Percentiles rank a stretch among this genome's conserved stretches.
Evolutionary conservation across 2,797 vertebrate species (phyloP).

Genomic region (Phylloscopus collybita): DNA sequence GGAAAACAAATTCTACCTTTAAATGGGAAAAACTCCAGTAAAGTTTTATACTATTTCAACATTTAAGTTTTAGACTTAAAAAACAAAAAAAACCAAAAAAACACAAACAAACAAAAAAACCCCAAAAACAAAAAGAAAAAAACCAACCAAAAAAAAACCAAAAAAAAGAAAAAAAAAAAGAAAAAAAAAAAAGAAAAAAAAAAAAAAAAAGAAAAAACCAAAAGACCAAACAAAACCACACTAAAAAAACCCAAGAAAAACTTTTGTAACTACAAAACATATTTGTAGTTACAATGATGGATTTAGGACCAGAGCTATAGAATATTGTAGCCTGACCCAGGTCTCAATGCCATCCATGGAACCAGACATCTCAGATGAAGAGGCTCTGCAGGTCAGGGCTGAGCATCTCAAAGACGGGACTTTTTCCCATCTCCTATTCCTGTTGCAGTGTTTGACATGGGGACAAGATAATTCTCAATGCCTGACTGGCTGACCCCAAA

Average conservation of each 20-base stretch:
- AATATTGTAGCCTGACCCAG: background rate
- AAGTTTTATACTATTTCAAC: background rate
- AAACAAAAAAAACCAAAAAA: background rate
- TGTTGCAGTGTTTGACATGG: background rate
- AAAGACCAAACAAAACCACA: no score
- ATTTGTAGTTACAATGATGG: background rate
- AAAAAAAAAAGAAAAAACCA: no score
- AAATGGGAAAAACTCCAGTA: background rate
- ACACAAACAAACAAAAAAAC: no score
- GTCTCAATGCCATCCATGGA: background rate
- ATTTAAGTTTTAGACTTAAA: background rate
- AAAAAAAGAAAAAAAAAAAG: no score
- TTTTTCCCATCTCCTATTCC: background rate
- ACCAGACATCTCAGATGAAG: background rate
- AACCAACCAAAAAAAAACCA: no score
- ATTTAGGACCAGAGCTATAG: background rate
- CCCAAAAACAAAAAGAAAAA: no score
- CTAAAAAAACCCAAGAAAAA: no score
- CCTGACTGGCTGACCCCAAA: background rate
- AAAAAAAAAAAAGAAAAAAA: no score
- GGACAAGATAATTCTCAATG: background rate
- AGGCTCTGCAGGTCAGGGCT: background rate
- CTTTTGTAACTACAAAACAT: no score
- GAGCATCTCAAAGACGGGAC: background rate
- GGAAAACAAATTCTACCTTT: background rate